phyloP scores from a whole-genome alignment of 2,888 invertebrate genomes.

The Cordilura impudica region DNA sequence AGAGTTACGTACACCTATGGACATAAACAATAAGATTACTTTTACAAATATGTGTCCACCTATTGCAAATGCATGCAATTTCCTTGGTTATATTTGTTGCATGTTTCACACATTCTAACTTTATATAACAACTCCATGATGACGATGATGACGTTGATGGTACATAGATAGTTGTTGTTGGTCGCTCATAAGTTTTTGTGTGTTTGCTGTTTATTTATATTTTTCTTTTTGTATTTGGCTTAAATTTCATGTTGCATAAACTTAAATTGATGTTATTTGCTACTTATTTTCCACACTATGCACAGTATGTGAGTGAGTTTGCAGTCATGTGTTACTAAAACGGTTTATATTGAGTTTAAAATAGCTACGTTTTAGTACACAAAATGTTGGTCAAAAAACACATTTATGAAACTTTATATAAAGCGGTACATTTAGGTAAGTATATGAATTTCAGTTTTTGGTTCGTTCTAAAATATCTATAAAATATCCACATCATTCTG shows the following conservation, averaged over 20 bases:
- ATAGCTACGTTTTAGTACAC: constrained; percentile 21
- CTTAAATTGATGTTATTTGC: constrained; percentile 44
- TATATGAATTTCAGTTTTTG: too few relatives aligned
- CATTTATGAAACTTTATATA: too few relatives aligned
- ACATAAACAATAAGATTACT: too few relatives aligned
- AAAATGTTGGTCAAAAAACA: too few relatives aligned
- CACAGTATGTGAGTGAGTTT: constrained; percentile 29
- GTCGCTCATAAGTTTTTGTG: background rate
- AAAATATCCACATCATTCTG: too few relatives aligned
- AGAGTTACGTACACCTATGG: too few relatives aligned
- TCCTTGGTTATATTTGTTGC: constrained; percentile 35
- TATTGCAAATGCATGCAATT: background rate
- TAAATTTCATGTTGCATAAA: constrained; percentile 58
- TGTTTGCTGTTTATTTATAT: background rate
- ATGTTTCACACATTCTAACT: constrained; percentile 51
- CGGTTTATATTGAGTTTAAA: constrained; percentile 47
- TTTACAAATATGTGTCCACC: background rate
- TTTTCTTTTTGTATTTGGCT: constrained; percentile 24
- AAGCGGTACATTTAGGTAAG: too few relatives aligned
- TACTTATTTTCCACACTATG: constrained; percentile 29
- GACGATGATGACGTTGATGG: constrained; percentile 13
- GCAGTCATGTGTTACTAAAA: constrained; percentile 62
- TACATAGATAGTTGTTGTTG: constrained; percentile 7
- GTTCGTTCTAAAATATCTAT: too few relatives aligned
- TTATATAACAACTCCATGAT: constrained; percentile 8